Base-by-base conservation (phyloP, 1,140 invertebrate genomes). In the Homarus americanus region DNA sequence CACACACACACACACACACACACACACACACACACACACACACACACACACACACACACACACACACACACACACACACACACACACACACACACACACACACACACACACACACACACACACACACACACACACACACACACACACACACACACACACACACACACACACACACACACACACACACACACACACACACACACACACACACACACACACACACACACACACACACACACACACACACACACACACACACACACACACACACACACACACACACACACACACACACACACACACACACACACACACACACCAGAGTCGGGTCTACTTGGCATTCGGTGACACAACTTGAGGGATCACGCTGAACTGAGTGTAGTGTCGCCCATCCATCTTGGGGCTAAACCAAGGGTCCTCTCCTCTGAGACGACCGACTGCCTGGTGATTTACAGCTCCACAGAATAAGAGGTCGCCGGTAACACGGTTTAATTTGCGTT, bases 191-290 rank as follows among this genome's bases (percentile, higher is more conserved):
- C n/a, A n/a, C n/a, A n/a, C n/a, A n/a, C n/a, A n/a, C n/a, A n/a
- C n/a, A n/a, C n/a, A n/a, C n/a, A n/a, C n/a, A n/a, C n/a, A n/a
- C n/a, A n/a, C n/a, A n/a, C n/a, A n/a, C 12, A 63, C 24, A 63
- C 53, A 63, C 53, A 63, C 53, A 63, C 53, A 63, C 66, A 72
- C 7, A n/a, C 10, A 24, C 40, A 79, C 17, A 38, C 20, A 79
- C 36, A 79, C 40, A 79, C 36, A 79, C 76, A 79, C 40, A 44
- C 76, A 79, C 76, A 79, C 76, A 44, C 76, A 79, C 76, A 79
- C 40, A 44, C 76, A 79, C 76, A 79, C 76, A 79, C 76, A 79
- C 76, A 79, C 76, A 79, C 76, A 79, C 76, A 79, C 76, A 79
- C 76, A 79, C 76, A 44, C 76, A 44, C 40, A 5, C 34, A 40